Base-by-base conservation (phyloP, 2,113 vertebrate species). In the Halichoerus grypus region DNA sequence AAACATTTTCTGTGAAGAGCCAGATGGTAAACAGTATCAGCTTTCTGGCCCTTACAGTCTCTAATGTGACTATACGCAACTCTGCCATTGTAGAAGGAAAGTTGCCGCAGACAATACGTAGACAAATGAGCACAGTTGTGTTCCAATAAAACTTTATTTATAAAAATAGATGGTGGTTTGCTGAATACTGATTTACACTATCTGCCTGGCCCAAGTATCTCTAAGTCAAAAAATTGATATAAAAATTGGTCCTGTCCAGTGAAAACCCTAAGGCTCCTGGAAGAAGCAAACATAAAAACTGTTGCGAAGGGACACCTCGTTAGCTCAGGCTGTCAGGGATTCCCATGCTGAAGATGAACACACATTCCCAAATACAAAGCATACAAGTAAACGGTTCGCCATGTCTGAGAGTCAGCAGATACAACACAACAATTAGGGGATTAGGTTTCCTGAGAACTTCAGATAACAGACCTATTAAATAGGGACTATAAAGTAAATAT, bases 121-220 rank as follows among this genome's bases (percentile, higher is more conserved):
- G 86, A 94, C 33, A 88, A 65, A 36, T 14, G 55, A 51, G 8
- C 10, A 7, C n/a, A 31, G 69, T n/a, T 86, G 55, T 65, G 5
- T 83, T 92, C 86, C 65, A 49, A 63, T 63, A 89, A 84, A 92
- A 95, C 22, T 80, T 96, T 93, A 83, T 49, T 94, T 92, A 69
- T 18, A 74, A 88, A 95, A 90, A 28, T 11, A 67, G 49, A 5
- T 7, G n/a, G 3, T 53, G 55, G 10, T 86, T 87, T 71, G n/a
- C 72, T 28, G 36, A 72, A 51, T 49, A 33, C 31, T 31, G 4
- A 59, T 72, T 72, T 63, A 93, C 11, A 46, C 3, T 18, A 39
- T 57, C 51, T 90, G 42, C n/a, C 12, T 71, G 16, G 31, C 7
- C n/a, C 69, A 36, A 59, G 22, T n/a, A 51, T 14, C 8, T 36